Conservation (phyloP, 2,888 invertebrate species). For the Brenthis daphne region DNA sequence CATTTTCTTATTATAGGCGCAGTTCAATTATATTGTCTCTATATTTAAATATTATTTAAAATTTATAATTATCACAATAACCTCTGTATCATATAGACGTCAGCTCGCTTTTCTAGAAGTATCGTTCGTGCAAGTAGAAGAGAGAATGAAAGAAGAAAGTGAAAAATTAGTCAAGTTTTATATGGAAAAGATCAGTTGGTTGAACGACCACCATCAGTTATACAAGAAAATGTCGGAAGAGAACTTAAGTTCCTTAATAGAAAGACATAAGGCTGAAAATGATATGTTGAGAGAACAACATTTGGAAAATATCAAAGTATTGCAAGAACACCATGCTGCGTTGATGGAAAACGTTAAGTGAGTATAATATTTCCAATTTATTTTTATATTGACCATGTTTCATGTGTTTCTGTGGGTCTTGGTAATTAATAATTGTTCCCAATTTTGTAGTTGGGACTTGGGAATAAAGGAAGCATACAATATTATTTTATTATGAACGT, state of each 20-base stretch:
- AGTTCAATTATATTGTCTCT: neutral
- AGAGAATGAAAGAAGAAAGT: constrained; percentile 82
- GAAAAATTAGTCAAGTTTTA: constrained; percentile 75
- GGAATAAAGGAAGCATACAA: too few relatives aligned
- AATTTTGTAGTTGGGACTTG: too few relatives aligned
- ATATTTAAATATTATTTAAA: neutral
- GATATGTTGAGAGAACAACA: constrained; percentile 73
- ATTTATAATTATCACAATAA: neutral
- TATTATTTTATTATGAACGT: too few relatives aligned
- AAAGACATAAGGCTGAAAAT: constrained; percentile 70
- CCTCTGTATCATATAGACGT: constrained; percentile 62
- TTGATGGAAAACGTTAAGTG: constrained; percentile 83
- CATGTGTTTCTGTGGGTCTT: too few relatives aligned
- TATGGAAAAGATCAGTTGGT: constrained; percentile 74
- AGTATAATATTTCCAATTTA: constrained; percentile 34
- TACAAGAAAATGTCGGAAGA: constrained; percentile 79
- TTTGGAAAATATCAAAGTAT: constrained; percentile 65
- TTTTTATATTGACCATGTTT: neutral
- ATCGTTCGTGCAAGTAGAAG: constrained; percentile 80
- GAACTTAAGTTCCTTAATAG: constrained; percentile 70
- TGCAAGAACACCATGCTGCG: constrained; percentile 77
- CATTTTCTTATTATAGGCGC: too few relatives aligned
- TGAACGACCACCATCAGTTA: constrained; percentile 78
- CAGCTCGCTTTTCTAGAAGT: constrained; percentile 82
- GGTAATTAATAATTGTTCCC: too few relatives aligned